Base-by-base conservation (phyloP, 2,113 vertebrate species). In the Gymnogyps californianus region DNA sequence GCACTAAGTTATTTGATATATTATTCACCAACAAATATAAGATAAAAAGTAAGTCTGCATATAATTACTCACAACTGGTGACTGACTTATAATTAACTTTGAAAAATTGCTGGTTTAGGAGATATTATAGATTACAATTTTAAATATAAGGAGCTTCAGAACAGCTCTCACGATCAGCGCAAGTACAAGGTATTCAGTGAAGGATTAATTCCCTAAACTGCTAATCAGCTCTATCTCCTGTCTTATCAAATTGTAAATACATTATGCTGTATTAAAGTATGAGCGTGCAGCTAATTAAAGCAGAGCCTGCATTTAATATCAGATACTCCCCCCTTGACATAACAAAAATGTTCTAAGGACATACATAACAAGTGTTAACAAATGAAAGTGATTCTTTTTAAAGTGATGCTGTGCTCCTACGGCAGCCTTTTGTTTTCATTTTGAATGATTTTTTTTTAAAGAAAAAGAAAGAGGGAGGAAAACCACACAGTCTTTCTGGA, bases 21-120 rank as follows among this genome's bases (percentile, higher is more conserved):
- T 82, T 94, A 79, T 94, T 96, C 96, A 70, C 80, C 96, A 96
- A 84, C 69, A 89, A 95, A 90, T 79, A 93, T 54, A 94, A 91
- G 58, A 95, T 88, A 94, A 97, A 96, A 94, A 58, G 59, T 70
- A 96, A 87, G 38, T 65, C 92, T 95, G 84, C 67, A 66, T 81
- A 76, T 92, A 95, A 94, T 83, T 96, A 97, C 83, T 62, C 79
- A 85, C 80, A 92, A 97, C 74, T 93, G 83, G 88, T 96, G 83
- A 93, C 89, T 97, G 92, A 96, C 91, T 97, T 91, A 94, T 95
- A 96, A 97, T 97, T 97, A 97, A 97, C 93, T 97, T 96, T 95
- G 94, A 96, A 94, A 90, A 97, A 96, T 94, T 93, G 76, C 83
- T 96, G 90, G 75, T 89, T 92, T 94, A 93, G 93, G 61, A 97